Conservation (phyloP, 2,888 invertebrate species). For the Schrankia costaestrigalis region DNA sequence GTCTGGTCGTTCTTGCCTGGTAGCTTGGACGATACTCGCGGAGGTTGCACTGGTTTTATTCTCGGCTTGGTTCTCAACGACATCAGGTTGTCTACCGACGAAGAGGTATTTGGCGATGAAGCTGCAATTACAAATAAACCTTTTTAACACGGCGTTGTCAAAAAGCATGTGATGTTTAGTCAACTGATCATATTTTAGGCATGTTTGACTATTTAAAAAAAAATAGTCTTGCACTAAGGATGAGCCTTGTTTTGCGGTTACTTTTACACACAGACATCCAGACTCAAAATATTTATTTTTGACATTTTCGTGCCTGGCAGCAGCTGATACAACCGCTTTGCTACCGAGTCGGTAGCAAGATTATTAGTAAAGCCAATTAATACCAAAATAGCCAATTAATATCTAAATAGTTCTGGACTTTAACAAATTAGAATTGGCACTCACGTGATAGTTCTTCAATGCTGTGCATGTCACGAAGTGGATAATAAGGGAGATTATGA, state of each 20-base stretch:
- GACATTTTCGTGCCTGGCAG: too few species aligned
- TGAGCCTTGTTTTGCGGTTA: too few species aligned
- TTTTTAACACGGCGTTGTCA: background rate
- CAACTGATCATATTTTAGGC: too few species aligned
- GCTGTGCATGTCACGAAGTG: constrained; percentile 76
- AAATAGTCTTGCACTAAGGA: too few species aligned
- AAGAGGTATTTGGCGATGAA: constrained; percentile 80
- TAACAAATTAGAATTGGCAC: constrained; percentile 32
- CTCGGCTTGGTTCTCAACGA: constrained; percentile 79
- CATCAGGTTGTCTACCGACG: constrained; percentile 85
- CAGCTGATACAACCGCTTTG: too few species aligned
- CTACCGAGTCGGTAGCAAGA: background rate
- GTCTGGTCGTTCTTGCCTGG: constrained; percentile 79
- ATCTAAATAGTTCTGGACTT: background rate
- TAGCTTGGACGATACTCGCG: constrained; percentile 77
- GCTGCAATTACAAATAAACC: constrained; percentile 46
- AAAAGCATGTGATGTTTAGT: background rate
- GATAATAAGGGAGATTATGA: constrained; percentile 73
- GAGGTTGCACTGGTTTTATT: constrained; percentile 87
- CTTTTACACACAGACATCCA: too few species aligned
- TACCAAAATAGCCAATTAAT: background rate
- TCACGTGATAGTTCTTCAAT: constrained; percentile 77
- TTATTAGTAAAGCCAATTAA: too few species aligned
- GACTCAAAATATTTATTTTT: too few species aligned
- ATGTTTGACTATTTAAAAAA: too few species aligned